phyloP scores from a whole-genome alignment of 2,888 invertebrate species.

The Orthosia gothica region DNA sequence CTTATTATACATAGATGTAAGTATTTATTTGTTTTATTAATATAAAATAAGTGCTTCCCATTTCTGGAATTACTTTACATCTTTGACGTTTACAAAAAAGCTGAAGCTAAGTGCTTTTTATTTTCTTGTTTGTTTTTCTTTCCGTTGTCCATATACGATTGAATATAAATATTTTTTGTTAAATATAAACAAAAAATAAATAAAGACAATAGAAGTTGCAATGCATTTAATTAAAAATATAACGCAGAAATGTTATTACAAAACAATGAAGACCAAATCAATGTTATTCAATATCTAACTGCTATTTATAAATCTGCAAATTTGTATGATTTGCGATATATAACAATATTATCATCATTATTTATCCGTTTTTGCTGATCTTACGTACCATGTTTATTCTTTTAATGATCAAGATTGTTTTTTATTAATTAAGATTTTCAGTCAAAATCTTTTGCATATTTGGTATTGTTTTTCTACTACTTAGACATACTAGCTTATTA shows the following conservation, averaged over 20 bases:
- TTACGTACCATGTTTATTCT: background rate
- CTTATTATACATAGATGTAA: constrained; percentile 35
- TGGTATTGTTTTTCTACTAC: too few relatives aligned
- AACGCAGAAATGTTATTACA: background rate
- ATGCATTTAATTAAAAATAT: background rate
- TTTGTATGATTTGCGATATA: background rate
- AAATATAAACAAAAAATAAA: too few relatives aligned
- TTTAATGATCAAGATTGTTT: background rate
- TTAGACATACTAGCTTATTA: background rate
- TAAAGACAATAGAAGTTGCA: background rate
- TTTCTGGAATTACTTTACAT: background rate
- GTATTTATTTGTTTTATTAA: background rate
- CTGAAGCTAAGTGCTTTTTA: too few relatives aligned
- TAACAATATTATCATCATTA: background rate
- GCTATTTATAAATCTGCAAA: background rate
- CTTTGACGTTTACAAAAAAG: background rate
- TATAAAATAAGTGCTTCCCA: constrained; percentile 6
- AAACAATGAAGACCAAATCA: background rate
- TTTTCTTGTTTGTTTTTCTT: background rate
- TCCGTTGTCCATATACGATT: background rate
- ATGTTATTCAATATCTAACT: background rate
- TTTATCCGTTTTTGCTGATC: background rate
- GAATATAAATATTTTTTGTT: too few relatives aligned
- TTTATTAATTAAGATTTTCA: too few relatives aligned
- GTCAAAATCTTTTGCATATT: too few relatives aligned